These are phyloP conservation scores for Budorcas taxicolor DNA, from an alignment of 2,113 vertebrate species.

Conservation along the genomic window DNA sequence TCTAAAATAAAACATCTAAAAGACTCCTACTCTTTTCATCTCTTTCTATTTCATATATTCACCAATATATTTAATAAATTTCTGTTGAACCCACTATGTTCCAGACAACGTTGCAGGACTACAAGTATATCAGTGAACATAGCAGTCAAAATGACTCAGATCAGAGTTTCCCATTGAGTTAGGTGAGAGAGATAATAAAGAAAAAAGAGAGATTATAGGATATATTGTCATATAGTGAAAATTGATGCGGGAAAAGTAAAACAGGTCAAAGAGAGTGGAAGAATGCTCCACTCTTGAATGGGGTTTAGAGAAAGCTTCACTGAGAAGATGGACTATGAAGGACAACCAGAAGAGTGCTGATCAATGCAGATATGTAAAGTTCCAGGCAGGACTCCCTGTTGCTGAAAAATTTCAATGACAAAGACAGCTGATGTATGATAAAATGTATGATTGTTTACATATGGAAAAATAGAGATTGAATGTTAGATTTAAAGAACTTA, in stretches of 20 bases:
- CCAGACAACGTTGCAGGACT: neutral
- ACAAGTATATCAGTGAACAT: neutral
- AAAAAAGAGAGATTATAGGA: neutral
- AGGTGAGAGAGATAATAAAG: neutral
- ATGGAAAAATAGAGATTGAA: neutral
- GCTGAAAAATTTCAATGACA: neutral
- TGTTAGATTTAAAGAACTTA: neutral
- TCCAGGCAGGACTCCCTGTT: neutral
- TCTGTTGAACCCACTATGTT: neutral
- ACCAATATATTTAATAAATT: neutral
- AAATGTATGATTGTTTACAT: neutral
- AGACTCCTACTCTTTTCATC: neutral
- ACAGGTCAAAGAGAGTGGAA: neutral
- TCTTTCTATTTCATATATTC: neutral
- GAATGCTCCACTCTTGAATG: neutral
- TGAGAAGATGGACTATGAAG: neutral
- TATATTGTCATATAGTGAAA: neutral
- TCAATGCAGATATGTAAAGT: neutral
- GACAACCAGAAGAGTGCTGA: fast-evolving
- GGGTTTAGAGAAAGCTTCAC: neutral
- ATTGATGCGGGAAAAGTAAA: neutral
- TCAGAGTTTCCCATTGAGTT: neutral
- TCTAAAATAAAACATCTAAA: neutral
- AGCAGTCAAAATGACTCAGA: neutral
- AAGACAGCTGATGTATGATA: neutral